Conservation (phyloP, 1,140 invertebrate genomes). For the Drosophila neocordata region DNA sequence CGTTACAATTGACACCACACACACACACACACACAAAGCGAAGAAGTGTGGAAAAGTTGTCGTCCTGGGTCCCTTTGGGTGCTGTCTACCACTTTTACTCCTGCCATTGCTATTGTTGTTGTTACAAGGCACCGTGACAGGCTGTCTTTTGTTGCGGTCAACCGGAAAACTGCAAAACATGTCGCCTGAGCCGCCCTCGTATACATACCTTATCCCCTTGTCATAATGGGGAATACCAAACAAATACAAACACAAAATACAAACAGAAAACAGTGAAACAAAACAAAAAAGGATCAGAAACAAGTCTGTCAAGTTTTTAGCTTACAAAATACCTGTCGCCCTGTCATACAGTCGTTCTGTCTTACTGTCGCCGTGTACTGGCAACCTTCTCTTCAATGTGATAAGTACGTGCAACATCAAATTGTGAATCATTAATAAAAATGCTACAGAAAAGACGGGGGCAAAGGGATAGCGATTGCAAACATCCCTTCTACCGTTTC, state of each 20-base stretch:
- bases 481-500: constrained; percentile 17
- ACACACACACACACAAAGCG: background rate
- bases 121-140: constrained; percentile 78
- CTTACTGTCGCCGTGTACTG: constrained; percentile 17
- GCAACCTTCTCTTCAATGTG: constrained; percentile 64
- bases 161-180: constrained; percentile 82
- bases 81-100: constrained; percentile 4
- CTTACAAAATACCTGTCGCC: constrained; percentile 80
- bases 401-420: constrained; percentile 80
- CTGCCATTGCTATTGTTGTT: constrained; percentile 67
- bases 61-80: constrained; percentile 58
- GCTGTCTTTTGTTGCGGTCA: constrained; percentile 83
- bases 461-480: constrained; percentile 24
- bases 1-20: constrained; percentile 78
- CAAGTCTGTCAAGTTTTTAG: constrained; percentile 79
- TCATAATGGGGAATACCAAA: constrained; percentile 43
- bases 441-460: constrained; percentile 10
- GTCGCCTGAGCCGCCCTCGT: constrained; percentile 55
- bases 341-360: constrained; percentile 19
- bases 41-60: constrained; percentile 62
- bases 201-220: constrained; percentile 52
- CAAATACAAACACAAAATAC: constrained; percentile 15
- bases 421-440: constrained; percentile 80
- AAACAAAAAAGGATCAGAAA: constrained; percentile 66
- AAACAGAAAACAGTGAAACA: constrained; percentile 33